phyloP scores from a whole-genome alignment of 2,888 invertebrate species.

The Rhodophaea formosa region DNA sequence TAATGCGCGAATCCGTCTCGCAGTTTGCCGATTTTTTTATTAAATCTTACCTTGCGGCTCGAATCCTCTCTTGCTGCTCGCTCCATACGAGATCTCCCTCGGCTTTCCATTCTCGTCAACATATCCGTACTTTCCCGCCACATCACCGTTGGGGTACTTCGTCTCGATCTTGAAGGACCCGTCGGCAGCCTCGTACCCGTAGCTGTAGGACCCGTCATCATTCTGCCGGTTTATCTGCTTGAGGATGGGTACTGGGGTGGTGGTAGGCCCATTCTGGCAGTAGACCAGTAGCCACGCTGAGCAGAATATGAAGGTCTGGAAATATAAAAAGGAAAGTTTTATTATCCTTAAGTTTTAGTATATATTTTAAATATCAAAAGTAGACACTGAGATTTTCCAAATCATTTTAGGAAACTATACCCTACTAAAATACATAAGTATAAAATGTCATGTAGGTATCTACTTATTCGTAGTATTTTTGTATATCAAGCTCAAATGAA shows the following conservation, averaged over 20 bases:
- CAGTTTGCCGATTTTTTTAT: no score
- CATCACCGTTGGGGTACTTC: slow-evolving; percentile 90
- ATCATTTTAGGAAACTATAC: no score
- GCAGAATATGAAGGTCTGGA: slow-evolving; percentile 44
- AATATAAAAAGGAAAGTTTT: slow-evolving; percentile 18
- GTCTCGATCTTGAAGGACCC: slow-evolving; percentile 94
- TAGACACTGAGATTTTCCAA: no score
- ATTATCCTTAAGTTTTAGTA: no score
- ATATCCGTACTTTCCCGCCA: slow-evolving; percentile 95
- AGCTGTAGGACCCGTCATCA: slow-evolving; percentile 93
- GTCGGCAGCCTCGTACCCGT: slow-evolving; percentile 93
- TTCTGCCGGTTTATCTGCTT: slow-evolving; percentile 93
- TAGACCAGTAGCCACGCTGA: slow-evolving; percentile 38
- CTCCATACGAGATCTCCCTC: slow-evolving; percentile 92
- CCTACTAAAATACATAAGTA: no score
- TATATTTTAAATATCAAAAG: no score
- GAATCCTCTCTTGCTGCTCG: slow-evolving; percentile 89
- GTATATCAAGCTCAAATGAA: no score
- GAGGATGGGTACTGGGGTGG: slow-evolving; percentile 89
- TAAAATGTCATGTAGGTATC: no score
- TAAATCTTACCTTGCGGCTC: slow-evolving; percentile 85
- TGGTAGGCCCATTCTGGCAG: slow-evolving; percentile 80
- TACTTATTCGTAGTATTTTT: no score
- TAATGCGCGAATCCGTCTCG: no score
- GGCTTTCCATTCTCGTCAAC: slow-evolving; percentile 88